Base-by-base conservation (phyloP, 2,797 vertebrate genomes). In the Myiotriccus ornatus region DNA sequence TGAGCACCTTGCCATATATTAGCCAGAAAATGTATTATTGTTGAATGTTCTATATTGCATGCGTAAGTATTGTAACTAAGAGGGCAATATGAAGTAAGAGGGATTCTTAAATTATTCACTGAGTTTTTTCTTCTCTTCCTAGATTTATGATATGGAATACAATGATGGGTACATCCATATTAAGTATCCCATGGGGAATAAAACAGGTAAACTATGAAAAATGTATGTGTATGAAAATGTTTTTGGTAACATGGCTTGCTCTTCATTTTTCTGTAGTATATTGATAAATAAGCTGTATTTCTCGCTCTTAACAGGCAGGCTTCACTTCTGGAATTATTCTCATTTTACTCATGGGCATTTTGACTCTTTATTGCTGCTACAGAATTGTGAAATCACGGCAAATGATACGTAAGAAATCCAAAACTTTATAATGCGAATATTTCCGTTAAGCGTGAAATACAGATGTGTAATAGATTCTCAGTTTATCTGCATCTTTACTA, bases 81-180 rank as follows among this genome's bases (percentile, higher is more conserved):
- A 76, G 39, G 43, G 68, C 44, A 68, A 3, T 64, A 47, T 79
- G 44, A 87, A 68, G 9, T 79, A 84, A 43, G 32, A 68, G 11
- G 39, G 23, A 53, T 87, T 73, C 14, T 49, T 87, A 52, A 92
- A 73, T 68, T 71, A 83, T 32, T 93, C 55, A 64, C 60, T 16
- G 27, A 8, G 18, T 52, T 67, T 95, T 95, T 79, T 74, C 34
- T 90, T 88, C 93, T 62, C 47, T 87, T 97, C 94, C 63, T 95
- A 99, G 99, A 96, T 99, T 99, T 97, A 99, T 99, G 52, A 99
- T 99, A 95, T 99, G 99, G 99, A 99, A 99, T 97, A 99, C 99
- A 49, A 99, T 99, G 99, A 99, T 99, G 99, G 99, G 99, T 35
- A 99, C 99, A 9, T 99, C 99, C 43, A 99, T 99, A 95, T 98